Conservation (phyloP, 1,140 invertebrate genomes). For the Cyphomyrmex costatus region DNA sequence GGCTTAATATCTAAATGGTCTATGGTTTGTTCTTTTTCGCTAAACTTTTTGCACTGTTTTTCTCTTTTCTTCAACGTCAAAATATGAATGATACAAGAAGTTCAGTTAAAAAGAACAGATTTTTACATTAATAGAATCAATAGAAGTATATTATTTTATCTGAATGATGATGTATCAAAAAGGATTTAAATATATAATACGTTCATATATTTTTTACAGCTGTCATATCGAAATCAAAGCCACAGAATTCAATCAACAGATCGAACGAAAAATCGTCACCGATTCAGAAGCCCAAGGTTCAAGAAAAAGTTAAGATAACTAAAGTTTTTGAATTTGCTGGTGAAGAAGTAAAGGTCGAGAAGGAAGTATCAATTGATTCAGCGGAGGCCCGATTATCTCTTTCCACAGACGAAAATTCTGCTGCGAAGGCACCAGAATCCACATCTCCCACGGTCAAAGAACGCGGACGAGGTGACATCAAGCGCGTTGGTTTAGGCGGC, state of each 20-base stretch:
- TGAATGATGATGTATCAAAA: not conserved
- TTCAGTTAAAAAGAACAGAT: too few species aligned
- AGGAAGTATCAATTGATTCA: constrained; percentile 88
- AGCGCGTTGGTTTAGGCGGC: constrained; percentile 86
- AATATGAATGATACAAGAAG: too few species aligned
- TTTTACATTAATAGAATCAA: not conserved
- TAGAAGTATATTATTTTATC: not conserved
- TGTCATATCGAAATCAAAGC: constrained; percentile 72
- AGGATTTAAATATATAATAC: not conserved
- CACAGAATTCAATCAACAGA: constrained; percentile 67
- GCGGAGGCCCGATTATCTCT: constrained; percentile 87
- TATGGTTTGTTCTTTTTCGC: not conserved
- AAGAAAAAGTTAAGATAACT: constrained; percentile 86
- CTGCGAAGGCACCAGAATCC: constrained; percentile 71
- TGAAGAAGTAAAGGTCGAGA: constrained; percentile 88
- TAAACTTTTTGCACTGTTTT: too few species aligned
- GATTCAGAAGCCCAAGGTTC: constrained; percentile 74
- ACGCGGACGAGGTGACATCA: constrained; percentile 57
- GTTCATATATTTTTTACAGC: constrained; percentile 53
- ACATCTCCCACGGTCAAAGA: constrained; percentile 68
- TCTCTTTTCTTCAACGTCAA: too few species aligned
- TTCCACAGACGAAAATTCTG: constrained; percentile 72
- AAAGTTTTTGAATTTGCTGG: constrained; percentile 89
- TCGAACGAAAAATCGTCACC: constrained; percentile 63
- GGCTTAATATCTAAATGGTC: not conserved